Percentiles rank a stretch among this genome's conserved stretches.
Conservation (phyloP, 2,113 vertebrate genomes). For the Alces alces region DNA sequence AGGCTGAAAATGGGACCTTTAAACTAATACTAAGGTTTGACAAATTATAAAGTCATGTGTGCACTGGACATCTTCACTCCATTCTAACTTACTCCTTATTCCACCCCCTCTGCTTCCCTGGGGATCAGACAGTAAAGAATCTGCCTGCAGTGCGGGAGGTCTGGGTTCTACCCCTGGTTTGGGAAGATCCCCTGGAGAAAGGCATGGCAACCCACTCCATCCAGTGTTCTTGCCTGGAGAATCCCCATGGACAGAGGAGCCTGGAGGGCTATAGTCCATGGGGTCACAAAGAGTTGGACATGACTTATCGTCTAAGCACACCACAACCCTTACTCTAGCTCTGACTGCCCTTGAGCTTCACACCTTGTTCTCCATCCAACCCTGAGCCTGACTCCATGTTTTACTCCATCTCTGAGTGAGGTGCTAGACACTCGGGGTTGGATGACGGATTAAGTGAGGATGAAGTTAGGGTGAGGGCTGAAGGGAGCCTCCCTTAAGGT, state of each 20-base stretch:
- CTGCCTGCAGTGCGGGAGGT: fast-evolving
- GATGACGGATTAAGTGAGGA: neutral
- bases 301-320: neutral
- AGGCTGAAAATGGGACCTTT: neutral
- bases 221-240: neutral
- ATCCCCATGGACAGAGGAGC: neutral
- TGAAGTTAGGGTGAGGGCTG: neutral
- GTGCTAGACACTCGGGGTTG: neutral
- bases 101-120: neutral
- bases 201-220: neutral
- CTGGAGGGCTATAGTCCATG: neutral
- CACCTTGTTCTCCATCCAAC: neutral
- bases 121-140: neutral
- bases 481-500: neutral
- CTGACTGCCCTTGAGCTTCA: neutral
- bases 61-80: neutral
- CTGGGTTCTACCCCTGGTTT: neutral
- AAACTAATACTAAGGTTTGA: neutral
- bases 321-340: neutral
- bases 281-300: neutral
- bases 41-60: neutral
- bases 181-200: neutral
- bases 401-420: neutral
- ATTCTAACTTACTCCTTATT: neutral
- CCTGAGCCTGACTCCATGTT: neutral